Evolutionary conservation across 2,888 invertebrate genomes (phyloP).

Genomic region (Diarsia brunnea): DNA sequence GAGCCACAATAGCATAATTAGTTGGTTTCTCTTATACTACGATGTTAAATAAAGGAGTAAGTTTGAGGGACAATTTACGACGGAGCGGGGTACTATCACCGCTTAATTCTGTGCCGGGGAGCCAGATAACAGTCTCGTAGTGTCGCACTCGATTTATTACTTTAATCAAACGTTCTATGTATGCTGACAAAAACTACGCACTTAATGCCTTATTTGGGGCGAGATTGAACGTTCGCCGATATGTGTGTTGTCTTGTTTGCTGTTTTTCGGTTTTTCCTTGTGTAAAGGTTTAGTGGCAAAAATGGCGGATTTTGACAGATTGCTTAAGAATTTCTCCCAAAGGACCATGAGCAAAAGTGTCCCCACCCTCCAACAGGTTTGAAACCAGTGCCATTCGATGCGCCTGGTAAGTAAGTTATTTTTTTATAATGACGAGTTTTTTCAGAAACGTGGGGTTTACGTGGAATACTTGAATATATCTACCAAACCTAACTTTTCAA

Average conservation of each 20-base stretch:
- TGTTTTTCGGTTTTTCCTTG: neutral
- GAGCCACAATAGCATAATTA: constrained; percentile 68
- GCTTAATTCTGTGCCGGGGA: constrained; percentile 81
- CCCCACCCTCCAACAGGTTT: too few relatives aligned
- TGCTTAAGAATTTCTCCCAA: too few relatives aligned
- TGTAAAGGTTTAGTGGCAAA: too few relatives aligned
- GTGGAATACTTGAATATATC: too few relatives aligned
- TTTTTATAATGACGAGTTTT: too few relatives aligned
- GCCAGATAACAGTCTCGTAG: constrained; percentile 81
- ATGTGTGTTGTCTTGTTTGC: constrained; percentile 20
- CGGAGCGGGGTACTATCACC: constrained; percentile 79
- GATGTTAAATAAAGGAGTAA: constrained; percentile 73
- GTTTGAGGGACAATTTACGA: constrained; percentile 84
- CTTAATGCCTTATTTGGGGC: constrained; percentile 76
- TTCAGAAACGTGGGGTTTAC: too few relatives aligned
- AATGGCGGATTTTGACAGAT: too few relatives aligned
- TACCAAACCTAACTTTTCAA: too few relatives aligned
- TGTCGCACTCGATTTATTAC: constrained; percentile 83
- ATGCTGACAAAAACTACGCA: constrained; percentile 84
- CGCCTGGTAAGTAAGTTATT: too few relatives aligned
- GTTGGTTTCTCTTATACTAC: constrained; percentile 68
- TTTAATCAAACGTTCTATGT: constrained; percentile 86
- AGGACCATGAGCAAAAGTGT: too few relatives aligned
- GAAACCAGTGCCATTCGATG: too few relatives aligned
- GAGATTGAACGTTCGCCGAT: constrained; percentile 53